phyloP scores from a whole-genome alignment of 2,113 vertebrate genomes.

The Dicentrarchus labrax region DNA sequence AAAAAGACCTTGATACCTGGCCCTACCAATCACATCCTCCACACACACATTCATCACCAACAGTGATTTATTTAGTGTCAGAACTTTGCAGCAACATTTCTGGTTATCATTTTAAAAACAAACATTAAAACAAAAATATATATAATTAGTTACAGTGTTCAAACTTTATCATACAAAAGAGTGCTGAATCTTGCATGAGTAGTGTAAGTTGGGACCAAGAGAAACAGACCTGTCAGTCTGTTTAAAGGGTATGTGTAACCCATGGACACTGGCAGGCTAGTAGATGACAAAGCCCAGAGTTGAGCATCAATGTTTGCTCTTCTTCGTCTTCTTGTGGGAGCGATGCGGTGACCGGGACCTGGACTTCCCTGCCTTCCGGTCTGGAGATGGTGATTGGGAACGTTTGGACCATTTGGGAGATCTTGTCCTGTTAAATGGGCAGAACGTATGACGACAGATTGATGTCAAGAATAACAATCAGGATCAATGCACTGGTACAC shows the following conservation, averaged over 20 bases:
- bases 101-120: constrained; percentile 78
- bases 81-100: constrained; percentile 69
- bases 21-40: constrained; percentile 15
- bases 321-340: constrained; percentile 87
- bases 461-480: not conserved
- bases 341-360: constrained; percentile 85
- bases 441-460: not conserved
- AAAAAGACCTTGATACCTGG: constrained; percentile 16
- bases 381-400: constrained; percentile 83
- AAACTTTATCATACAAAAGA: constrained; percentile 84
- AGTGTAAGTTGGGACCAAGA: constrained; percentile 53
- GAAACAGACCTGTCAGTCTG: constrained; percentile 24
- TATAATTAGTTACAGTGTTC: constrained; percentile 83
- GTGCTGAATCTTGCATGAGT: constrained; percentile 63
- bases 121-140: constrained; percentile 80
- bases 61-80: constrained; percentile 80
- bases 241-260: constrained; percentile 42
- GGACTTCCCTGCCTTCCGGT: constrained; percentile 72
- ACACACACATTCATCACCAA: constrained; percentile 55
- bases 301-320: constrained; percentile 85
- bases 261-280: constrained; percentile 2
- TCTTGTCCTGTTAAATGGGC: constrained; percentile 66
- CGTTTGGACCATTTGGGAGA: constrained; percentile 84
- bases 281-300: constrained; percentile 26
- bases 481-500: not conserved